Evolutionary conservation across 2,113 vertebrate genomes (phyloP).

Genomic region (Cathartes aura): DNA sequence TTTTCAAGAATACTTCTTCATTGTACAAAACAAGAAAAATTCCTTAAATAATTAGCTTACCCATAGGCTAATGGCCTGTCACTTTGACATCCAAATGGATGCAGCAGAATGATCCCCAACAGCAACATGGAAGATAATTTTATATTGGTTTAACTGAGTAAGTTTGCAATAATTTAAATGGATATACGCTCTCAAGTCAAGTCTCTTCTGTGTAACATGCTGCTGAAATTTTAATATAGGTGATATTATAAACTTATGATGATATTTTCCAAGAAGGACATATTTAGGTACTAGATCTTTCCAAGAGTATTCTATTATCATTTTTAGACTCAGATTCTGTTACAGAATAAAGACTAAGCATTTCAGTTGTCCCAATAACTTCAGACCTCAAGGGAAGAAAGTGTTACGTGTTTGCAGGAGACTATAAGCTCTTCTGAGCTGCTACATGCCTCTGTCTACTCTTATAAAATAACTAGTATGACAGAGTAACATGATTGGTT

Average conservation of each 20-base stretch:
- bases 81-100: conserved; percentile 52
- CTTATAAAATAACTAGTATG: neutral
- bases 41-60: conserved; percentile 60
- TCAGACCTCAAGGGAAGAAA: conserved; percentile 8
- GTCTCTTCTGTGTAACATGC: neutral
- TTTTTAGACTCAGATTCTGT: neutral
- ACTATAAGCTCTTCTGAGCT: neutral
- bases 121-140: conserved; percentile 30
- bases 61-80: conserved; percentile 41
- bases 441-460: neutral
- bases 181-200: neutral
- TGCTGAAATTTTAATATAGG: neutral
- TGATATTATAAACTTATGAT: neutral
- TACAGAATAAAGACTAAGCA: neutral
- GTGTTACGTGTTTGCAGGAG: neutral
- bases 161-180: conserved; percentile 24
- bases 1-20: conserved; percentile 11
- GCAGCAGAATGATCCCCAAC: conserved; percentile 9
- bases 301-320: neutral
- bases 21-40: conserved; percentile 49
- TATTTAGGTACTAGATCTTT: neutral
- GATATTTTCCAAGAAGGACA: neutral
- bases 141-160: conserved; percentile 13
- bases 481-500: neutral
- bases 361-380: neutral